phyloP scores from a whole-genome alignment of 2,888 invertebrate genomes.

The Venusia cambrica region DNA sequence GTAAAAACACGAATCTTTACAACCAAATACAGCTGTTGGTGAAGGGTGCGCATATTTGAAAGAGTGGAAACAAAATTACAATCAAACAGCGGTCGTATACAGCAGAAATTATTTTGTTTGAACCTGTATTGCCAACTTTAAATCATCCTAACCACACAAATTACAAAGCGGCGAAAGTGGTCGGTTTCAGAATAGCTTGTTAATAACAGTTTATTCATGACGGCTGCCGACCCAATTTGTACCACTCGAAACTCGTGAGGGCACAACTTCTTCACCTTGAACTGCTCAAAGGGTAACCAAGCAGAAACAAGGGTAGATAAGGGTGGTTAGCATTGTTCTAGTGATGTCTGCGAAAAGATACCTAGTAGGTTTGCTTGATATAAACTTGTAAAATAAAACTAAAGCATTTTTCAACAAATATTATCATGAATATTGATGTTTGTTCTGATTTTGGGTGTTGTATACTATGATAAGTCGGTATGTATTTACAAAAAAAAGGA shows the following conservation, averaged over 20 bases:
- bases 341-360: constrained; percentile 1
- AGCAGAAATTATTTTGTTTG: too few relatives aligned
- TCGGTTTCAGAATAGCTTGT: constrained; percentile 4
- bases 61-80: too few relatives aligned
- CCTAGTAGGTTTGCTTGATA: constrained; percentile 1
- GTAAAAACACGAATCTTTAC: too few relatives aligned
- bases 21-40: too few relatives aligned
- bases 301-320: constrained; percentile 11
- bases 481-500: too few relatives aligned
- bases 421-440: too few relatives aligned
- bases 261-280: constrained; percentile 24
- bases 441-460: too few relatives aligned
- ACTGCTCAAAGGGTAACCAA: constrained; percentile 20
- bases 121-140: neutral
- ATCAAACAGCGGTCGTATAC: too few relatives aligned
- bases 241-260: constrained; percentile 30
- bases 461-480: too few relatives aligned
- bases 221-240: constrained; percentile 38
- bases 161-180: constrained; percentile 1
- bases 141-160: constrained; percentile 1
- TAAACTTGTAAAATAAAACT: too few relatives aligned
- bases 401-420: too few relatives aligned
- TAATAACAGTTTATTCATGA: constrained; percentile 19
- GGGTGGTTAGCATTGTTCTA: constrained; percentile 5
- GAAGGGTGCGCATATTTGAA: too few relatives aligned